Conservation (phyloP, 1,140 invertebrate genomes). For the Ylistrum balloti region DNA sequence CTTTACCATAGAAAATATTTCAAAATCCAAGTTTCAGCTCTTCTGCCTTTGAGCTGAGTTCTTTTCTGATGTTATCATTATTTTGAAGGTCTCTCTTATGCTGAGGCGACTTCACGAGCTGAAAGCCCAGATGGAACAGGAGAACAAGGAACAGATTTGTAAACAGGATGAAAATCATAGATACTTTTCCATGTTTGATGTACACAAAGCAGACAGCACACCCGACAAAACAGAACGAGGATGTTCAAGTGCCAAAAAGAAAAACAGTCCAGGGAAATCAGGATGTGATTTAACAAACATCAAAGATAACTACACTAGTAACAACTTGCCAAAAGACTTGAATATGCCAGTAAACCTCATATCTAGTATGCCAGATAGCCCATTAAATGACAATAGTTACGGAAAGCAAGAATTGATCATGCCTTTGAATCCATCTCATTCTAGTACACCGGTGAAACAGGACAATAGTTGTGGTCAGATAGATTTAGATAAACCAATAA, state of each 20-base stretch:
- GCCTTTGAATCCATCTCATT: neutral
- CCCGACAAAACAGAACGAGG: neutral
- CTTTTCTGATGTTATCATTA: neutral
- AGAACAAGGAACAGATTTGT: constrained; percentile 64
- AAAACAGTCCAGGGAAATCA: constrained; percentile 1
- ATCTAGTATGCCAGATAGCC: too few relatives aligned
- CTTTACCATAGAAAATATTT: too few relatives aligned
- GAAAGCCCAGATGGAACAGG: constrained; percentile 81
- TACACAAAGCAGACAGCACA: neutral
- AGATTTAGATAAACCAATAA: neutral
- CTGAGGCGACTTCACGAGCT: constrained; percentile 90
- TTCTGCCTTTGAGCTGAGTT: too few relatives aligned
- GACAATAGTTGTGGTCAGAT: neutral
- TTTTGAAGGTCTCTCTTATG: constrained; percentile 89
- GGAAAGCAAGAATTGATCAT: too few relatives aligned
- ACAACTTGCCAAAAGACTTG: neutral
- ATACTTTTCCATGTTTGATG: constrained; percentile 62
- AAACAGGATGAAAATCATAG: constrained; percentile 59
- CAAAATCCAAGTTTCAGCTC: too few relatives aligned
- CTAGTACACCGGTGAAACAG: neutral
- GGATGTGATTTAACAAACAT: too few relatives aligned
- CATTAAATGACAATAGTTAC: too few relatives aligned
- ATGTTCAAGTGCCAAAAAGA: neutral
- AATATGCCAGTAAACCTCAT: neutral
- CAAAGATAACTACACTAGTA: too few relatives aligned